Percentiles rank a stretch among this genome's conserved stretches.
phyloP scores from a whole-genome alignment of 2,113 vertebrate genomes.

The Bettongia penicillata region DNA sequence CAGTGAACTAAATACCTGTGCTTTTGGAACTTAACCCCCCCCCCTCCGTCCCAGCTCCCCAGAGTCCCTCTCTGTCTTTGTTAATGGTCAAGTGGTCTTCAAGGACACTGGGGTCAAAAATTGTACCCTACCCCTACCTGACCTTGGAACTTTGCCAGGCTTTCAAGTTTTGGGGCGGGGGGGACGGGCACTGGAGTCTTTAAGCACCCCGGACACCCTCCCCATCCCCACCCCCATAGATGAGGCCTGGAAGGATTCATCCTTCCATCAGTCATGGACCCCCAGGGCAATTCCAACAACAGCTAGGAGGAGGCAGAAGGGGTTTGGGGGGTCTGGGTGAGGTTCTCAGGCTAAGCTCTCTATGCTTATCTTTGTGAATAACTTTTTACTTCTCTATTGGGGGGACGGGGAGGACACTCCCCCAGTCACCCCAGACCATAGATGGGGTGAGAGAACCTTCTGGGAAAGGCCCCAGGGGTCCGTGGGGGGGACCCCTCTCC shows the following conservation, averaged over 20 bases:
- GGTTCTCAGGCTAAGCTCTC: background rate
- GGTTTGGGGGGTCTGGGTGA: background rate
- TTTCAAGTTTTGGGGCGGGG: no score
- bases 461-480: no score
- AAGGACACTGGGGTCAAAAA: constrained; percentile 17
- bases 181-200: no score
- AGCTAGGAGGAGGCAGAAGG: no score
- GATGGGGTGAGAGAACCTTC: no score
- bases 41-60: no score
- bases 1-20: constrained; percentile 39
- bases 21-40: no score
- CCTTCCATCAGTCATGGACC: background rate
- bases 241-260: background rate
- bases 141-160: background rate
- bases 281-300: no score
- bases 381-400: background rate
- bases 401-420: no score
- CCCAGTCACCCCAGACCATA: background rate
- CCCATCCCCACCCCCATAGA: background rate
- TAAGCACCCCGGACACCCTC: no score
- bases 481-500: background rate
- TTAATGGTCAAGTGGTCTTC: constrained; percentile 71
- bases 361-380: background rate
- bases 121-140: no score
- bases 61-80: constrained; percentile 26